A percentile compares a stretch with the other conserved stretches of the same genome.
phyloP scores from a whole-genome alignment of 2,113 vertebrate genomes.

The Neomonachus schauinslandi region DNA sequence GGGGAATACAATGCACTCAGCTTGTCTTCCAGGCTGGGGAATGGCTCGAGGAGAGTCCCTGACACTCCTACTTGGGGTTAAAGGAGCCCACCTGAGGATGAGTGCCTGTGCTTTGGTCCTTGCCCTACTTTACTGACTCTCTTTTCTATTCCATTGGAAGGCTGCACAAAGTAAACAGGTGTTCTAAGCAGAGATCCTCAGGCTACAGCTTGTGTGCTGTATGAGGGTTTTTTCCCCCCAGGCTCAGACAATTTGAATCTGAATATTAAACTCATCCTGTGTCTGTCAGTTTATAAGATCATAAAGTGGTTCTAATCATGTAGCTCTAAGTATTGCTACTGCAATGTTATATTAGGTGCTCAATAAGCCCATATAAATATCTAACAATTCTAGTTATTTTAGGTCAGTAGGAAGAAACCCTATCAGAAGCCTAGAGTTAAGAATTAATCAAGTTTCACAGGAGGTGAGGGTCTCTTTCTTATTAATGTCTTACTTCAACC shows the following conservation, averaged over 20 bases:
- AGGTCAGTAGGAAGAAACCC: neutral
- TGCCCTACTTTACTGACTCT: neutral
- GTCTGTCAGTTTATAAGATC: neutral
- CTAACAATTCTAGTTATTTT: conserved; percentile 5
- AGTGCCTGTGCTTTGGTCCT: neutral
- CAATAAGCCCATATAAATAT: neutral
- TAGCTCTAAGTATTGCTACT: neutral
- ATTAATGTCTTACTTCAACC: neutral
- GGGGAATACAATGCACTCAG: neutral
- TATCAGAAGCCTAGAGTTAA: neutral
- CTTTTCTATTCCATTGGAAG: neutral
- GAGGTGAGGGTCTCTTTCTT: neutral
- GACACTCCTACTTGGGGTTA: neutral
- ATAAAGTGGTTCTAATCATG: neutral
- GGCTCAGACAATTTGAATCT: neutral
- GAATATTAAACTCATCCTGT: conserved; percentile 10
- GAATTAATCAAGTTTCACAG: conserved; percentile 26
- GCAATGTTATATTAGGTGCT: neutral
- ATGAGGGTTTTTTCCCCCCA: neutral
- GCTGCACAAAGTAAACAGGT: neutral
- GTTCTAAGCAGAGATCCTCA: neutral
- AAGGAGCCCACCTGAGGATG: neutral
- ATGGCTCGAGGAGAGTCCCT: neutral
- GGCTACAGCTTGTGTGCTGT: neutral
- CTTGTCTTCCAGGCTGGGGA: neutral